These are phyloP conservation scores for Lanius ludovicianus DNA, from an alignment of 2,113 vertebrate genomes.

Conservation along the genomic window DNA sequence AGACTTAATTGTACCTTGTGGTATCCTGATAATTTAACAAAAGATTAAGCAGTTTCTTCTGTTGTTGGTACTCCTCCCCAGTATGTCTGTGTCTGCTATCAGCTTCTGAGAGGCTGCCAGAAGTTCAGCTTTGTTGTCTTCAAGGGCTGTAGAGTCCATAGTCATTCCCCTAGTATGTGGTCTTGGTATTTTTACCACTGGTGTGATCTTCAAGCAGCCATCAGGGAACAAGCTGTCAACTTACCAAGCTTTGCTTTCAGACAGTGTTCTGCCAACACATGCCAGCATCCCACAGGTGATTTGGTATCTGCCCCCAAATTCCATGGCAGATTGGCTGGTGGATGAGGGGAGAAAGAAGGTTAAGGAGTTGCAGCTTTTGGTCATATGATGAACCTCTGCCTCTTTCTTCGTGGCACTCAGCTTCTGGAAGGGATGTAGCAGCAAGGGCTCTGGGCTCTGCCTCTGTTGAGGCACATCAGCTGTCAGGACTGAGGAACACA, in stretches of 20 bases:
- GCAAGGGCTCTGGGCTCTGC: background rate
- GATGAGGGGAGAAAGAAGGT: background rate
- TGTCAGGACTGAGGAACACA: background rate
- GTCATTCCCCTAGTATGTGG: accelerated
- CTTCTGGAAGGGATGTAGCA: background rate
- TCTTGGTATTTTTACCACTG: background rate
- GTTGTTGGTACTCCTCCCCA: background rate
- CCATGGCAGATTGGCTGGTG: background rate
- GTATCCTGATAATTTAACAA: background rate
- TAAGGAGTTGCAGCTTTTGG: background rate
- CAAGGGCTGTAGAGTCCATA: background rate
- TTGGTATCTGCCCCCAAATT: background rate
- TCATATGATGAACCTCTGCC: accelerated
- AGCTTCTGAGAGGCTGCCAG: background rate
- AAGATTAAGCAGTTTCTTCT: background rate
- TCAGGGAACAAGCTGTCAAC: background rate
- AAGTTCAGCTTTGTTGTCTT: background rate
- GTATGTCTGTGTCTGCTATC: background rate
- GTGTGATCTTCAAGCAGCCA: background rate
- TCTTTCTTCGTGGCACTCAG: background rate
- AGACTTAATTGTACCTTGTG: background rate
- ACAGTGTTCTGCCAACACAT: background rate
- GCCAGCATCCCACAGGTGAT: background rate
- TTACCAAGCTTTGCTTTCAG: background rate
- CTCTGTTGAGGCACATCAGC: background rate